Percentiles rank a stretch among this genome's conserved stretches.
Conservation (phyloP, 2,113 vertebrate species). For the Scolopax mira region DNA sequence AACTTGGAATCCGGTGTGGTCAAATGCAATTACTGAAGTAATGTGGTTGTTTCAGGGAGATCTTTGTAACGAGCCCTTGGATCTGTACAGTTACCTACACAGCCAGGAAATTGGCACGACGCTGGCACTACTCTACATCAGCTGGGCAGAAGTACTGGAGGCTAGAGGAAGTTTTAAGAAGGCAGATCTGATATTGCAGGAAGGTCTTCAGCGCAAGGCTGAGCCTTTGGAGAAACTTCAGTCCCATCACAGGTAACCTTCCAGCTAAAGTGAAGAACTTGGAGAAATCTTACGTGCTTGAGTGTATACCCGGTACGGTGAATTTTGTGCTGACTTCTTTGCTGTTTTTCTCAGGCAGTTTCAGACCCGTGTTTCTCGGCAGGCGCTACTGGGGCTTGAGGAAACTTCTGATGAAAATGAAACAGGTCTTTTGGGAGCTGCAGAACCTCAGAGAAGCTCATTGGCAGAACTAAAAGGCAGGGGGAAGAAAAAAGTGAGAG, state of each 20-base stretch:
- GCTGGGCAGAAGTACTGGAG: constrained; percentile 93
- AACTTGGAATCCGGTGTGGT: neutral
- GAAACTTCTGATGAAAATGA: constrained; percentile 53
- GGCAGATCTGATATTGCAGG: constrained; percentile 88
- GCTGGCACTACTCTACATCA: constrained; percentile 87
- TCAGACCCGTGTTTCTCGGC: constrained; percentile 90
- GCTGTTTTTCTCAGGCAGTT: constrained; percentile 78
- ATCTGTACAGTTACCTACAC: constrained; percentile 88
- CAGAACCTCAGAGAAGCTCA: constrained; percentile 79
- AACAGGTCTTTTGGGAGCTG: constrained; percentile 3
- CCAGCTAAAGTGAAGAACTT: neutral
- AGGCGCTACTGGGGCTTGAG: constrained; percentile 79
- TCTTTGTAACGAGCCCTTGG: constrained; percentile 85
- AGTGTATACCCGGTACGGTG: too few relatives aligned
- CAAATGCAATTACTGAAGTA: neutral
- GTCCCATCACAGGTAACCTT: constrained; percentile 85
- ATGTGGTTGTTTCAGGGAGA: constrained; percentile 73
- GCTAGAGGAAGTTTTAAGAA: constrained; percentile 83
- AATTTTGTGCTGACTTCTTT: neutral
- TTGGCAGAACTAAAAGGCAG: constrained; percentile 86
- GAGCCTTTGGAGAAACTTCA: constrained; percentile 87
- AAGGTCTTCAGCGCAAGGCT: constrained; percentile 83
- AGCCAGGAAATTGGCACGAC: constrained; percentile 86
- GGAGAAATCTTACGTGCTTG: accelerated
- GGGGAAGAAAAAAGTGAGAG: constrained; percentile 86